Evolutionary conservation across 1,140 invertebrate species (phyloP).

Genomic region (Brachionus asplanchnoidis): DNA sequence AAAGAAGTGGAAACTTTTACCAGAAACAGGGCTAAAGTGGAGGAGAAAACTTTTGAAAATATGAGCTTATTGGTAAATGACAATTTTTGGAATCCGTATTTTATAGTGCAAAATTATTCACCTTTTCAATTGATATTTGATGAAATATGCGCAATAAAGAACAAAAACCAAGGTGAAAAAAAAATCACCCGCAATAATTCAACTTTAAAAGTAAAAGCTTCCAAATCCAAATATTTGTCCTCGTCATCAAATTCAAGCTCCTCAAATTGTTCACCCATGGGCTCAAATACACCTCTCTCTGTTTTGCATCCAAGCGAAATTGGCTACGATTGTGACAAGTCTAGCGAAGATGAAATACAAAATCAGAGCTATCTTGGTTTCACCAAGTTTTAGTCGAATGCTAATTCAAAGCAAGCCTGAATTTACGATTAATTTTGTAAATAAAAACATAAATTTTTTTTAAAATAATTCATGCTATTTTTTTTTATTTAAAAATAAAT

Average conservation of each 20-base stretch:
- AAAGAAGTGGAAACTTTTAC: slow-evolving; percentile 13
- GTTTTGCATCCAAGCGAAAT: background rate
- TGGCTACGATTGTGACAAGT: background rate
- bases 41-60: background rate
- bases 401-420: background rate
- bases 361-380: background rate
- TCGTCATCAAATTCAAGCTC: slow-evolving; percentile 8
- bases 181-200: background rate
- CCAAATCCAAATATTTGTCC: background rate
- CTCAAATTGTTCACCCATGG: background rate
- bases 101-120: slow-evolving; percentile 33
- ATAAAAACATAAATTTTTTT: background rate
- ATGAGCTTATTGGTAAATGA: slow-evolving; percentile 28
- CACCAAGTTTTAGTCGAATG: background rate
- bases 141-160: slow-evolving; percentile 17
- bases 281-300: background rate
- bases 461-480: too few relatives aligned
- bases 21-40: background rate
- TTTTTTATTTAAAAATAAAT: too few relatives aligned
- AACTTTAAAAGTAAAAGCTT: background rate
- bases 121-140: slow-evolving; percentile 38
- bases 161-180: background rate
- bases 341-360: background rate
- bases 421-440: background rate
- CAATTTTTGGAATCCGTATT: slow-evolving; percentile 39